These are phyloP conservation scores for Hylomyscus alleni DNA, from an alignment of 2,797 vertebrate genomes.

Conservation along the genomic window DNA sequence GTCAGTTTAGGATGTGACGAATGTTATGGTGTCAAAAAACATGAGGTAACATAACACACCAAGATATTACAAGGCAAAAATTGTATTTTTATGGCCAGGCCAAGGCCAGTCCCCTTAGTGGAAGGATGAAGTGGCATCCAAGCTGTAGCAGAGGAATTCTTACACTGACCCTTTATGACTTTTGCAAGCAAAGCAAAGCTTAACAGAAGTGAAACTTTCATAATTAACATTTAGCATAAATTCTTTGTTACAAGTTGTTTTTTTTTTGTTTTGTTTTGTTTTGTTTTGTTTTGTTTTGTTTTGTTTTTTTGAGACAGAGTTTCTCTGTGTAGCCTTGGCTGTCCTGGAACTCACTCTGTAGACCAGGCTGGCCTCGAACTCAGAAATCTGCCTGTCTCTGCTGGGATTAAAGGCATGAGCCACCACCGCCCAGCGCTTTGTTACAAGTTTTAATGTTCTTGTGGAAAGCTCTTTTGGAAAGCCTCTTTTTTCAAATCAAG, in stretches of 20 bases:
- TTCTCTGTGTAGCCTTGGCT: no score
- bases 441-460: background rate
- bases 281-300: no score
- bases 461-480: background rate
- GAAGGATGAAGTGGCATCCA: background rate
- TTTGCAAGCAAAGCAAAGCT: background rate
- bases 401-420: no score
- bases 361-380: no score
- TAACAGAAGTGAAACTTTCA: background rate
- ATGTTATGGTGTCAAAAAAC: background rate
- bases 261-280: no score
- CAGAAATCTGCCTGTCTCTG: no score
- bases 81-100: background rate
- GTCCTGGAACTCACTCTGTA: no score
- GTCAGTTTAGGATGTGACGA: background rate
- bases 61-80: background rate
- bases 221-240: background rate
- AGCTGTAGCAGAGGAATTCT: background rate
- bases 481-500: background rate
- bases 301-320: no score
- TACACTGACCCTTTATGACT: background rate
- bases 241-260: background rate
- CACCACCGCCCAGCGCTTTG: no score
- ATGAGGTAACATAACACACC: background rate
- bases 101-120: background rate